Percentiles rank a stretch among this genome's conserved stretches.
Evolutionary conservation across 2,797 vertebrate species (phyloP).

Genomic region (Rhinophrynus dorsalis): DNA sequence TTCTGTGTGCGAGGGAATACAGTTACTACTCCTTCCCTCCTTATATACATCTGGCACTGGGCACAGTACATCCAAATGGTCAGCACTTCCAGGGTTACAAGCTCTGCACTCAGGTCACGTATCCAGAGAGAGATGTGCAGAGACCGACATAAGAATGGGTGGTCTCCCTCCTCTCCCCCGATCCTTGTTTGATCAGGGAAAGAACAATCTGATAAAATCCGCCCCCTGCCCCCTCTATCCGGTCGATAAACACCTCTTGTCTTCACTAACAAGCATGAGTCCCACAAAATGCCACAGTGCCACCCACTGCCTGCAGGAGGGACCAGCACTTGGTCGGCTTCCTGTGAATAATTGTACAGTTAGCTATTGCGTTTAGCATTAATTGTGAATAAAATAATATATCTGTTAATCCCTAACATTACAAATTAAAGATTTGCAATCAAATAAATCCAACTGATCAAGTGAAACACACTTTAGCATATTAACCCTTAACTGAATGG

Average conservation of each 20-base stretch:
- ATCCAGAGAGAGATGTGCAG: constrained; percentile 7
- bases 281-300: constrained; percentile 18
- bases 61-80: too few species aligned
- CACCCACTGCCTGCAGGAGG: constrained; percentile 4
- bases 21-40: too few species aligned
- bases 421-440: background rate
- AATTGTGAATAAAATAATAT: background rate
- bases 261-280: constrained; percentile 34
- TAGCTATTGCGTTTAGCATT: background rate
- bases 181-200: constrained; percentile 48
- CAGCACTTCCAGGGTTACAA: constrained; percentile 13
- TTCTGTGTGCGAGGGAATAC: too few species aligned
- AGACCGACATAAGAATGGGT: constrained; percentile 36
- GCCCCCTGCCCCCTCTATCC: constrained; percentile 31
- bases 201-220: constrained; percentile 50
- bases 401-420: background rate
- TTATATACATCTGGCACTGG: too few species aligned
- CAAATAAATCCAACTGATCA: background rate
- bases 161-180: constrained; percentile 40
- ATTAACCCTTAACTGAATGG: background rate
- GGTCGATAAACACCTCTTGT: constrained; percentile 45
- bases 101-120: constrained; percentile 35
- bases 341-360: background rate
- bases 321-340: background rate
- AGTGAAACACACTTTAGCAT: background rate